phyloP scores from a whole-genome alignment of 2,113 vertebrate species.

The Toxostoma redivivum region DNA sequence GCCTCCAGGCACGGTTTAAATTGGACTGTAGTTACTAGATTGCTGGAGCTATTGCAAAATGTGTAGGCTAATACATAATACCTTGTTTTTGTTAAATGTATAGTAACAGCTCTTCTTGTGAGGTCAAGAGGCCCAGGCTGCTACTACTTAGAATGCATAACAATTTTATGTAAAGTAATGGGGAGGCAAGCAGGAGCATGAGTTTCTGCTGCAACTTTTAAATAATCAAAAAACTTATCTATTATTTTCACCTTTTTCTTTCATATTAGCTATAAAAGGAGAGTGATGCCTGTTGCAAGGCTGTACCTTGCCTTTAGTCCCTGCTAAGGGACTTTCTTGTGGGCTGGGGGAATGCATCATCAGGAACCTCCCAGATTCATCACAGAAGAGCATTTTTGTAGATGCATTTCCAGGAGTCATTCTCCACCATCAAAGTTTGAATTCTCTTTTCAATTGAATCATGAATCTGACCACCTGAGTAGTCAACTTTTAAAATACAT shows the following conservation, averaged over 20 bases:
- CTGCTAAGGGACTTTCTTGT: neutral
- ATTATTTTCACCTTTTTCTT: neutral
- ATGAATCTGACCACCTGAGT: neutral
- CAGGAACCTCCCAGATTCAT: neutral
- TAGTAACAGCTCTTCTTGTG: slow-evolving; percentile 81
- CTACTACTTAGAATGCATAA: slow-evolving; percentile 68
- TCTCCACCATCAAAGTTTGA: neutral
- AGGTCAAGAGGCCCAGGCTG: slow-evolving; percentile 74
- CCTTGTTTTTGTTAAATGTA: slow-evolving; percentile 80
- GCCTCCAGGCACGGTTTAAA: slow-evolving; percentile 79
- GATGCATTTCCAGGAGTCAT: neutral
- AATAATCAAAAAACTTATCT: neutral
- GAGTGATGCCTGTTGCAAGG: neutral
- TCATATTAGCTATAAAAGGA: neutral
- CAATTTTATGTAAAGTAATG: slow-evolving; percentile 66
- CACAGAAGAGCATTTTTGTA: neutral
- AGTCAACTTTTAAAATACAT: neutral
- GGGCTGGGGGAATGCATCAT: neutral
- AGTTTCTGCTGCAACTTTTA: slow-evolving; percentile 30
- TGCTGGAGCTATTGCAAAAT: slow-evolving; percentile 77
- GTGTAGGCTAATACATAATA: slow-evolving; percentile 82
- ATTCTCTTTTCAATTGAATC: neutral
- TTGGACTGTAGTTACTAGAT: slow-evolving; percentile 81
- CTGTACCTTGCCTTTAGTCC: neutral
- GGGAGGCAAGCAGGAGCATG: neutral